These are phyloP conservation scores for Gila robusta DNA, from an alignment of 2,797 vertebrate genomes.

Conservation along the genomic window DNA sequence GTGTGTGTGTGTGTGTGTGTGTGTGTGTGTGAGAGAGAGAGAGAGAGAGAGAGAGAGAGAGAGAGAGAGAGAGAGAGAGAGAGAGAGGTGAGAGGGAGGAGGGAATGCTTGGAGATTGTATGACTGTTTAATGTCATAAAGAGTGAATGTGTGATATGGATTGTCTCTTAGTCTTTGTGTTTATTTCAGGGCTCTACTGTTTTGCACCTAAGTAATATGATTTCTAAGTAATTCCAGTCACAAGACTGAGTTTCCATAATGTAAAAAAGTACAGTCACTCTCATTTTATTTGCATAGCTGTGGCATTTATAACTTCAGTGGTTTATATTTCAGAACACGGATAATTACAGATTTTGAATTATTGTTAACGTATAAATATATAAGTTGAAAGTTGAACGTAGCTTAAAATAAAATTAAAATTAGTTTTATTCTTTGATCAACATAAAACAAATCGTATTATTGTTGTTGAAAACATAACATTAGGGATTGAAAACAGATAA, in stretches of 20 bases:
- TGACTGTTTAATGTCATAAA: constrained; percentile 28
- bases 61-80: too few species aligned
- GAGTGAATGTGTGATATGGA: constrained; percentile 21
- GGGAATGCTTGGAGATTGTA: not conserved
- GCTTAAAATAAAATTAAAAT: not conserved
- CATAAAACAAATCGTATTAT: not conserved
- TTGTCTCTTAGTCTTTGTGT: constrained; percentile 41
- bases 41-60: too few species aligned
- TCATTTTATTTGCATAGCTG: constrained; percentile 17
- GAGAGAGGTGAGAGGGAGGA: not conserved
- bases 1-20: too few species aligned
- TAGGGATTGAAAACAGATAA: not conserved
- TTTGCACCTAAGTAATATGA: constrained; percentile 19
- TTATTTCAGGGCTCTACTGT: constrained; percentile 35
- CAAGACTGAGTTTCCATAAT: not conserved
- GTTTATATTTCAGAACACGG: not conserved
- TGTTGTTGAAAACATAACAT: not conserved
- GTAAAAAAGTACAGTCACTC: not conserved
- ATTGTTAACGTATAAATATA: not conserved
- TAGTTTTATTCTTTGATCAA: not conserved
- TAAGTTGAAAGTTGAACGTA: not conserved
- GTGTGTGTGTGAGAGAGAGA: too few species aligned
- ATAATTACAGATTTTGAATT: constrained; percentile 10
- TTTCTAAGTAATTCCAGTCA: not conserved
- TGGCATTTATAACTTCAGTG: not conserved